A percentile compares a stretch with the other conserved stretches of the same genome.
These are phyloP conservation scores for Orbicella faveolata DNA, from an alignment of 64 coral and sea anemone species.

Conservation along the genomic window DNA sequence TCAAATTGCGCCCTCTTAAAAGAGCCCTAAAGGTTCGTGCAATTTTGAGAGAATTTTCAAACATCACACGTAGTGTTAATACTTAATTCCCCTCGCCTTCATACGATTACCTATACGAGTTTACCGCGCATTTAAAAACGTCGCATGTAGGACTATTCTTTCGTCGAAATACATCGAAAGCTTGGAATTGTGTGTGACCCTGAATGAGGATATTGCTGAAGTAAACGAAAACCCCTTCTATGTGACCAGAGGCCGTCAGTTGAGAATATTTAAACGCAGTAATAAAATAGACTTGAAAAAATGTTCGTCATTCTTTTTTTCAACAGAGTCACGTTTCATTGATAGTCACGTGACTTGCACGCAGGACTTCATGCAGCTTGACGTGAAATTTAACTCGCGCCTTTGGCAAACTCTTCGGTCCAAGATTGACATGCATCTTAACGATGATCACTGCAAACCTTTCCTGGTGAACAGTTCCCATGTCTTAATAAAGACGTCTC, in stretches of 20 bases:
- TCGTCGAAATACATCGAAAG: no score
- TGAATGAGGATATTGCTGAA: background rate
- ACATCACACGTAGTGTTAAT: no score
- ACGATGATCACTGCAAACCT: slow-evolving; percentile 34
- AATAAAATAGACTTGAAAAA: background rate
- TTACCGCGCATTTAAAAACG: no score
- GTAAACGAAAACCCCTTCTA: no score
- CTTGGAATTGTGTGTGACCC: background rate
- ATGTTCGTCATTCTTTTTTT: background rate
- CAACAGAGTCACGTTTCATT: background rate
- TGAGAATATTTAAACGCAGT: no score
- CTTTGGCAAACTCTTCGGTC: slow-evolving; percentile 6
- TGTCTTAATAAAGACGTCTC: slow-evolving; percentile 12
- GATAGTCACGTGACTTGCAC: background rate
- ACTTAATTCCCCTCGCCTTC: no score
- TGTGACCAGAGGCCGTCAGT: no score
- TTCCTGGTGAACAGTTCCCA: slow-evolving; percentile 22
- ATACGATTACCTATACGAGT: no score
- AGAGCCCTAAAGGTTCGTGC: no score
- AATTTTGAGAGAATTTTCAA: no score
- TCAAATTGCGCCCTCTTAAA: no score
- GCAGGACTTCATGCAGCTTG: slow-evolving; percentile 1
- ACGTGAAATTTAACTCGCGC: background rate
- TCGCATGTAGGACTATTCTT: no score
- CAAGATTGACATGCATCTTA: slow-evolving; percentile 23